Conservation (phyloP, 2,888 invertebrate species). For the Tortrix viridana region DNA sequence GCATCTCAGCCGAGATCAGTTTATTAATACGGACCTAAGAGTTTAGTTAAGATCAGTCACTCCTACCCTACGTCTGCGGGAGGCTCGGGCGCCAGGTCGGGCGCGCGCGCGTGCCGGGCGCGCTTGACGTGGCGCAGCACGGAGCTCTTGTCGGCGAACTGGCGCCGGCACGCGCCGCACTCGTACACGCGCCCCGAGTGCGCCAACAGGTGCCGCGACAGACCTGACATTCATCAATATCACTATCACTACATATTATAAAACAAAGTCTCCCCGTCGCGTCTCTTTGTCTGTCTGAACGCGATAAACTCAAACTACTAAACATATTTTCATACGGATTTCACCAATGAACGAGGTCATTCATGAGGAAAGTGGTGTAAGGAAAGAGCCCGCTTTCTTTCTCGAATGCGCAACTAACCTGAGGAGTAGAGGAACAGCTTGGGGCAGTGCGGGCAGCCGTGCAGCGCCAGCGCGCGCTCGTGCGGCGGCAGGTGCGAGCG, state of each 20-base stretch:
- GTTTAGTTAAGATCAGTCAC: no score
- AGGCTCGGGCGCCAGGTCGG: slow-evolving; percentile 2
- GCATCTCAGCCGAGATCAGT: no score
- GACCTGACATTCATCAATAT: slow-evolving; percentile 65
- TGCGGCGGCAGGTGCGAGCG: slow-evolving; percentile 78
- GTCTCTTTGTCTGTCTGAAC: no score
- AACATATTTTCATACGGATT: no score
- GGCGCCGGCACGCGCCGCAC: slow-evolving; percentile 86
- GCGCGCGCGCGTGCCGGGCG: slow-evolving; percentile 40
- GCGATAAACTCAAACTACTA: no score
- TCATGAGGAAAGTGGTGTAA: no score
- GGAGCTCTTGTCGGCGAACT: slow-evolving; percentile 89
- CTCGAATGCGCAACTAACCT: slow-evolving; percentile 13
- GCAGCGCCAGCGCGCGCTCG: slow-evolving; percentile 81
- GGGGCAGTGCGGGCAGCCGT: slow-evolving; percentile 81
- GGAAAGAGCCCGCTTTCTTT: no score
- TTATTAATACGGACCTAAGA: no score
- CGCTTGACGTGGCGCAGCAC: slow-evolving; percentile 83
- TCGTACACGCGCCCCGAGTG: slow-evolving; percentile 87
- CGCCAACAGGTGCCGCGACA: slow-evolving; percentile 87
- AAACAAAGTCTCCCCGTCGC: no score
- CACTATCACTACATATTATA: no score
- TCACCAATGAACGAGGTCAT: no score
- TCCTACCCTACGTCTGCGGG: background rate
- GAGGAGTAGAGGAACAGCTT: slow-evolving; percentile 32